Evolutionary conservation across 2,113 vertebrate species (phyloP), one percentile per base, ranked within the genome.

Genomic region (Hirundichthys speculiger): DNA sequence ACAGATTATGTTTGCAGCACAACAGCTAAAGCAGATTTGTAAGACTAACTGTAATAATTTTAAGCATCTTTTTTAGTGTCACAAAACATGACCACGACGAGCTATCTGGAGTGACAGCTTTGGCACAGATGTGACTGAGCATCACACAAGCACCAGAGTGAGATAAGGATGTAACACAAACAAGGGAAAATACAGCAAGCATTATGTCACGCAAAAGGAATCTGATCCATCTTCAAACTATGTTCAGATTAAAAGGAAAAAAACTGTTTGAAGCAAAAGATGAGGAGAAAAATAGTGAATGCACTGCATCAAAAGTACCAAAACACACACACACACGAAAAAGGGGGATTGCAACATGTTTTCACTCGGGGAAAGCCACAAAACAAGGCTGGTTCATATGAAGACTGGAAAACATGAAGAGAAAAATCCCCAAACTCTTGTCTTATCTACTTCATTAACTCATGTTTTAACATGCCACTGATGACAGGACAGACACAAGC

Each of bases 11-110:
- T 50, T n/a, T 64, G 60, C n/a, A 69, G 75, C 86, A 77, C 73
- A 86, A 72, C 77, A 74, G 73, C 86, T 86, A 84, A 89, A 88
- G 84, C 84, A 86, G 84, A 89, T 89, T 86, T 86, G 69, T 69
- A 79, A 77, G 82, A 86, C 70, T 86, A 80, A 69, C 62, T 25
- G 67, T 55, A 75, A 68, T 61, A 45, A 67, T 79, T 84, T 72
- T 72, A 80, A 81, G 69, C 76, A 82, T 80, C 58, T 59, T 43
- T 69, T 52, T 64, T 21, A 18, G 38, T 65, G 67, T 62, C 13
- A 59, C 45, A 69, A 84, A 78, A 83, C 57, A 75, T 54, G 38
- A 70, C 18, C 40, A 34, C 46, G 71, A 48, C 57, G 30, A 30
- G 42, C 16, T 69, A 74, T 75, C 53, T 68, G 69, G 27, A 82